A percentile compares a stretch with the other conserved stretches of the same genome.
phyloP scores from a whole-genome alignment of 2,797 vertebrate genomes.

The Melanotaenia pygmaea region DNA sequence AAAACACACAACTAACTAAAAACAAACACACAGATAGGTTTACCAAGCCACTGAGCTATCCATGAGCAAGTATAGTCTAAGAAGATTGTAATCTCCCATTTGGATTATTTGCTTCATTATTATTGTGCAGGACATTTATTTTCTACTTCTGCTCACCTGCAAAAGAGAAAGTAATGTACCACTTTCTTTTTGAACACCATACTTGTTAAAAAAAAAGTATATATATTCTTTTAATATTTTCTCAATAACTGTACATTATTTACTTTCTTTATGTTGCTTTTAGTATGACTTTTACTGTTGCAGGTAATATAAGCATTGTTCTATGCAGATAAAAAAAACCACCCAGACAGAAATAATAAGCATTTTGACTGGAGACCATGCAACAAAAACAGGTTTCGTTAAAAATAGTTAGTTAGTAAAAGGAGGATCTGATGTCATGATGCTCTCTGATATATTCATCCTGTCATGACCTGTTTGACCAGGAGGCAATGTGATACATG shows the following conservation, averaged over 20 bases:
- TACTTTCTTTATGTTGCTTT: background rate
- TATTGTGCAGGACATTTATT: background rate
- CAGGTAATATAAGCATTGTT: background rate
- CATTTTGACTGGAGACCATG: no score
- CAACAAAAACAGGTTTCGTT: no score
- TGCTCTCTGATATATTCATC: slow-evolving; percentile 23
- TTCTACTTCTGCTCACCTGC: background rate
- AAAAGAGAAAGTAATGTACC: background rate
- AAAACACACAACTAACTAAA: no score
- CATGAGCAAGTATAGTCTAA: background rate
- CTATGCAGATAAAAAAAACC: no score
- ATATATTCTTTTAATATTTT: background rate
- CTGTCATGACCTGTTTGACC: slow-evolving; percentile 28
- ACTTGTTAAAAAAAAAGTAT: background rate
- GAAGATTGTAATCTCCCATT: background rate
- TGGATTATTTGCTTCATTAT: background rate
- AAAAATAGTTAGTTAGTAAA: background rate
- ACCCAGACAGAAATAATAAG: background rate
- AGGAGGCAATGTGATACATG: slow-evolving; percentile 7
- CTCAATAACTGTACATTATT: background rate
- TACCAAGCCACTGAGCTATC: background rate
- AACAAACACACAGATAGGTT: background rate
- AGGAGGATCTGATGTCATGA: slow-evolving; percentile 14
- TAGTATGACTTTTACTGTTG: background rate
- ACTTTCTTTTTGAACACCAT: background rate